Conservation (phyloP, 2,113 vertebrate genomes). For the Meriones unguiculatus region DNA sequence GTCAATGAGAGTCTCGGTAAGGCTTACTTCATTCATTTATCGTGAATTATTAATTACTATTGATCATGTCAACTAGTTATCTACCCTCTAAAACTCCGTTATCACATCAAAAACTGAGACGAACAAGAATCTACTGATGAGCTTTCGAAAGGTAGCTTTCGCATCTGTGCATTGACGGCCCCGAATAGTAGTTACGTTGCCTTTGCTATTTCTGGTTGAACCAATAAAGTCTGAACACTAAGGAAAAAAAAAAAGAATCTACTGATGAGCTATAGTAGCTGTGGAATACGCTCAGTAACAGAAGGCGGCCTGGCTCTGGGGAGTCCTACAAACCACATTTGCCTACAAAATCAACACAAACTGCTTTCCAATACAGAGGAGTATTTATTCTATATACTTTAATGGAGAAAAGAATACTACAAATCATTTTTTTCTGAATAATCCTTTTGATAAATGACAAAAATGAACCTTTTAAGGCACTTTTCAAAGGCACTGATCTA, state of each 20-base stretch:
- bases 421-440: conserved; percentile 36
- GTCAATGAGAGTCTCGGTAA: conserved; percentile 29
- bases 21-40: conserved; percentile 9
- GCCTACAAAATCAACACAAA: conserved; percentile 57
- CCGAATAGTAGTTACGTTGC: no score
- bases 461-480: conserved; percentile 18
- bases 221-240: no score
- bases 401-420: conserved; percentile 18
- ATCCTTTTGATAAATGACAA: conserved; percentile 38
- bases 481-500: neutral
- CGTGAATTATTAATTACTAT: conserved; percentile 26
- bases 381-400: conserved; percentile 6
- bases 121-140: neutral
- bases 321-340: conserved; percentile 18
- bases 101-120: neutral
- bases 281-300: neutral
- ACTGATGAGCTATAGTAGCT: neutral
- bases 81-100: conserved; percentile 54
- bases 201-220: no score
- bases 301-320: conserved; percentile 2
- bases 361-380: conserved; percentile 24
- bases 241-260: no score
- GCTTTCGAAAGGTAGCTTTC: no score
- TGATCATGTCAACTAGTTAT: conserved; percentile 12
- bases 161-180: no score